Conservation (phyloP, 2,113 vertebrate species). For the Oreochromis niloticus region DNA sequence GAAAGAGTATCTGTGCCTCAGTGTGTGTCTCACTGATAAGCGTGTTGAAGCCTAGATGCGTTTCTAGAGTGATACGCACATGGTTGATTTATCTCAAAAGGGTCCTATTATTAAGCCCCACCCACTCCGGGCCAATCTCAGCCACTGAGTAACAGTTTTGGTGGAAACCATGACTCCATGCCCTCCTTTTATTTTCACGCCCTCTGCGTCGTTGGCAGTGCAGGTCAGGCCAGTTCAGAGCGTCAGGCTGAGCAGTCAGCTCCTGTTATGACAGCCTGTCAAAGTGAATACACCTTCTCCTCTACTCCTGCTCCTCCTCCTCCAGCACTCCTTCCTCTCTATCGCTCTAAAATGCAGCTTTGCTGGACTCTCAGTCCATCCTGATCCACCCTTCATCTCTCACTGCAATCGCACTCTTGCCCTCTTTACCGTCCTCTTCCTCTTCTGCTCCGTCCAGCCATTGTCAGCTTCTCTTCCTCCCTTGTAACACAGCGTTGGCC, state of each 20-base stretch:
- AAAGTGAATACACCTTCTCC: slow-evolving; percentile 50
- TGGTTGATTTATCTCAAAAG: not conserved
- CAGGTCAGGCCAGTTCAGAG: slow-evolving; percentile 40
- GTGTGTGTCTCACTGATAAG: not conserved
- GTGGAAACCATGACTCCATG: not conserved
- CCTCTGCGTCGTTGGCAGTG: not conserved
- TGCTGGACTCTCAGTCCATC: not conserved
- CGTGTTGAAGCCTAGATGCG: not conserved
- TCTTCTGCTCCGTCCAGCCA: slow-evolving; percentile 5
- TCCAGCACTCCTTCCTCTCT: not conserved
- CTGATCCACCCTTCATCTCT: not conserved
- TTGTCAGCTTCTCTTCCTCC: slow-evolving; percentile 49
- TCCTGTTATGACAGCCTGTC: slow-evolving; percentile 68
- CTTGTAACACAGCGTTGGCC: slow-evolving; percentile 19
- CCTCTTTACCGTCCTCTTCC: not conserved
- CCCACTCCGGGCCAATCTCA: not conserved
- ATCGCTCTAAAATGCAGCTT: slow-evolving; percentile 19
- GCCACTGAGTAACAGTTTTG: not conserved
- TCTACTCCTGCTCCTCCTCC: slow-evolving; percentile 27
- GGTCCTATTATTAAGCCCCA: not conserved
- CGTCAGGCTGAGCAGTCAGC: slow-evolving; percentile 48
- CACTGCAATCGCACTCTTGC: slow-evolving; percentile 4
- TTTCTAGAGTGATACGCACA: not conserved
- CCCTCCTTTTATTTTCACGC: not conserved
- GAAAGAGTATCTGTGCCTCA: not conserved